Percentiles rank a stretch among this genome's conserved stretches.
phyloP scores from a whole-genome alignment of 2,797 vertebrate genomes.

The Danio aesculapii region DNA sequence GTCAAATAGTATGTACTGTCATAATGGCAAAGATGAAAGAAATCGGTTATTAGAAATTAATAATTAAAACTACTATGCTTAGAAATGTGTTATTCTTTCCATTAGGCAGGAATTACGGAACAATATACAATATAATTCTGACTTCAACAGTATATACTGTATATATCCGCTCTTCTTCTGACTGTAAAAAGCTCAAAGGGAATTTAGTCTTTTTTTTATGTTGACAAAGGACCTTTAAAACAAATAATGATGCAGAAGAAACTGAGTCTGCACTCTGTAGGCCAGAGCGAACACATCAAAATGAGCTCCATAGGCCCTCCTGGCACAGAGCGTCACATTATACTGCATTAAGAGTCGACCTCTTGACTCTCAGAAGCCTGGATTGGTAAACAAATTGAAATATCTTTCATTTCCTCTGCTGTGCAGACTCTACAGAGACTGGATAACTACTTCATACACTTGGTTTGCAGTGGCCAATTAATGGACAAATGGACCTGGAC shows the following conservation, averaged over 20 bases:
- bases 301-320: slow-evolving; percentile 23
- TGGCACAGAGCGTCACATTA: slow-evolving; percentile 40
- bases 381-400: slow-evolving; percentile 50
- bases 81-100: no score
- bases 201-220: slow-evolving; percentile 23
- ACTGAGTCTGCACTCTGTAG: slow-evolving; percentile 7
- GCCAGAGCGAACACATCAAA: slow-evolving; percentile 18
- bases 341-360: slow-evolving; percentile 41
- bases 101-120: no score
- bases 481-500: slow-evolving; percentile 2
- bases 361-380: slow-evolving; percentile 40
- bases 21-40: no score
- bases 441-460: slow-evolving; percentile 20
- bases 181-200: not conserved
- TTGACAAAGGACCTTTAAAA: slow-evolving; percentile 33
- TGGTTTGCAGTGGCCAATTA: slow-evolving; percentile 48
- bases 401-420: slow-evolving; percentile 30
- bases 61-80: no score
- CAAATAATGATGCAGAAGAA: slow-evolving; percentile 35
- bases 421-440: slow-evolving; percentile 26
- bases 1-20: no score
- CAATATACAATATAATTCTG: no score
- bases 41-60: no score
- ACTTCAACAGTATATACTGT: not conserved
- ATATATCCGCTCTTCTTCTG: not conserved